Conservation (phyloP, 2,113 vertebrate genomes). For the Cepphus grylle region DNA sequence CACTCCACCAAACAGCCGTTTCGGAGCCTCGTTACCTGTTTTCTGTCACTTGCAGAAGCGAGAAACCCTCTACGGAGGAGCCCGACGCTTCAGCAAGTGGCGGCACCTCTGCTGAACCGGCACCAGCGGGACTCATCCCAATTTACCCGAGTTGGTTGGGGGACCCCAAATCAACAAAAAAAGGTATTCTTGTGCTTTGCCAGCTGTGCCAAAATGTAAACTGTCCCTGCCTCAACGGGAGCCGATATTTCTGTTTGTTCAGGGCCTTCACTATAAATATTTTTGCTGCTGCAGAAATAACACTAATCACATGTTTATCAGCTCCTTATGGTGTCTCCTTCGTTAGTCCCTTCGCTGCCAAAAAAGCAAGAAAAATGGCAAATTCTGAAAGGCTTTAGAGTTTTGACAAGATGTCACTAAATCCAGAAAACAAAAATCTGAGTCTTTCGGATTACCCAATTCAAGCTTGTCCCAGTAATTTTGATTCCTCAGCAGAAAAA, state of each 20-base stretch:
- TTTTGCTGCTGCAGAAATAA: not conserved
- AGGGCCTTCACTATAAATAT: not conserved
- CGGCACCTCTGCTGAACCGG: not conserved
- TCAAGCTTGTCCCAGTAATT: not conserved
- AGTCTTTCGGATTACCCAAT: not conserved
- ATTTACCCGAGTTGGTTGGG: not conserved
- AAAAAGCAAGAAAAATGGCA: not conserved
- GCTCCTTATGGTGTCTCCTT: not conserved
- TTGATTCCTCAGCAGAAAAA: not conserved
- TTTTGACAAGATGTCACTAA: not conserved
- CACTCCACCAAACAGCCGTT: not conserved
- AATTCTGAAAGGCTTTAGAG: not conserved
- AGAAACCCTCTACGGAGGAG: not conserved
- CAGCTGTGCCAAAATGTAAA: not conserved
- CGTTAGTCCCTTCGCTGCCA: not conserved
- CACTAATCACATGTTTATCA: not conserved
- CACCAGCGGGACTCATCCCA: not conserved
- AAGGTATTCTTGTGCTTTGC: not conserved
- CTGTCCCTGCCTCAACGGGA: not conserved
- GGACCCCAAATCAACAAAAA: not conserved
- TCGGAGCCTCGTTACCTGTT: not conserved
- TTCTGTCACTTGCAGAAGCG: not conserved
- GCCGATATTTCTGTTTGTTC: not conserved
- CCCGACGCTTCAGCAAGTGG: fast-evolving
- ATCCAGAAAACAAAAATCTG: not conserved